Percentiles rank a stretch among this genome's conserved stretches.
These are phyloP conservation scores for Aplysina aerophoba DNA, from an alignment of 37 sponge, comb jelly and placozoan species.

Conservation along the genomic window DNA sequence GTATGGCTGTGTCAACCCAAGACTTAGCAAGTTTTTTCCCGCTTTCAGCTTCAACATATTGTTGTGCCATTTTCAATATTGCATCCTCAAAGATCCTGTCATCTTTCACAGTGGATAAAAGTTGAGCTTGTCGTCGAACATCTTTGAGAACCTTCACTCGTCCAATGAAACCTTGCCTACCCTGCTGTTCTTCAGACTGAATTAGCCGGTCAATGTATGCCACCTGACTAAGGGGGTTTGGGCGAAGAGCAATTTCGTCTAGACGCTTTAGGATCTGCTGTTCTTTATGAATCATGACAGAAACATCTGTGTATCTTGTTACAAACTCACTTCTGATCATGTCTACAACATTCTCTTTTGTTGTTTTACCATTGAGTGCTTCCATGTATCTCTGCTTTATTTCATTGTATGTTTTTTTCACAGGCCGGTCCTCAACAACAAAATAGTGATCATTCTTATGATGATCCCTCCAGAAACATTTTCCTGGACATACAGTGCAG, in stretches of 20 bases:
- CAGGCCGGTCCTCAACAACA: constrained; percentile 52
- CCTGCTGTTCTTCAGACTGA: neutral
- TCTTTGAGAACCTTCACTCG: neutral
- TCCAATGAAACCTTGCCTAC: neutral
- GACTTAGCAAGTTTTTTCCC: no score
- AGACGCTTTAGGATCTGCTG: constrained; percentile 3
- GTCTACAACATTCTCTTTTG: constrained; percentile 36
- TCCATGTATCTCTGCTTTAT: constrained; percentile 46
- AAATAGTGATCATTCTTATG: constrained; percentile 57
- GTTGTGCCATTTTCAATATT: no score
- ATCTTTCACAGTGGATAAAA: no score
- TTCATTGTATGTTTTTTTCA: constrained; percentile 60
- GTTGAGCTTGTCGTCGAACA: no score
- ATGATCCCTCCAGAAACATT: constrained; percentile 70
- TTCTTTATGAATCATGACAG: no score
- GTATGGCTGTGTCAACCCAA: no score
- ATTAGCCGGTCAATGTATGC: constrained; percentile 17
- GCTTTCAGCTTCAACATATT: no score
- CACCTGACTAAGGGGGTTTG: neutral
- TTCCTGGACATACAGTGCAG: constrained; percentile 62
- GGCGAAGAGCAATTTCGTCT: constrained; percentile 11
- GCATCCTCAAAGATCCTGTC: no score
- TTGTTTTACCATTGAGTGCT: constrained; percentile 41
- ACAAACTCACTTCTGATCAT: neutral
- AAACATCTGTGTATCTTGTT: neutral